These are phyloP conservation scores for Sympetrum striolatum DNA, from an alignment of 2,888 invertebrate genomes.

Conservation along the genomic window DNA sequence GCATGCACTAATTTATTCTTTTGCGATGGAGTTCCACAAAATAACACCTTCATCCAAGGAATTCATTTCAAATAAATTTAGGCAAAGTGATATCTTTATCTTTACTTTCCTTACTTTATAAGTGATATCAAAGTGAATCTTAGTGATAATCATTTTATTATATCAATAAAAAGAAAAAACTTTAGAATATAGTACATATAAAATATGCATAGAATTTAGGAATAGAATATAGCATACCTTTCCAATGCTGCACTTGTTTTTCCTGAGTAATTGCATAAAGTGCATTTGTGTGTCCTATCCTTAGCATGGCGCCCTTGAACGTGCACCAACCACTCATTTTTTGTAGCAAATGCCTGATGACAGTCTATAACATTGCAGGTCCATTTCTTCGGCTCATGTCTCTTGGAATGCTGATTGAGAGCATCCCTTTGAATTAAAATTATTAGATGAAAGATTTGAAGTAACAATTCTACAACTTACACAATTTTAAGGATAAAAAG, in stretches of 20 bases:
- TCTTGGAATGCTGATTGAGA: neutral
- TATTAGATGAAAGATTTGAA: neutral
- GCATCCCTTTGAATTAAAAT: neutral
- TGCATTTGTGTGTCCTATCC: neutral
- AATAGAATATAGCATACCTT: neutral
- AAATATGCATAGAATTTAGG: neutral
- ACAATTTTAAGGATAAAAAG: neutral
- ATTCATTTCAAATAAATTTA: too few relatives aligned
- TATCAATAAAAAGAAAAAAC: neutral
- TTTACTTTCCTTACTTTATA: too few relatives aligned
- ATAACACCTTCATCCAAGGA: too few relatives aligned
- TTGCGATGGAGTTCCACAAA: too few relatives aligned
- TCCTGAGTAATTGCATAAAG: neutral
- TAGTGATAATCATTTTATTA: neutral
- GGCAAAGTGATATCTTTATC: too few relatives aligned
- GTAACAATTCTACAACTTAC: neutral
- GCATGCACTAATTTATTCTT: too few relatives aligned
- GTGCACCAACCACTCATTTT: neutral
- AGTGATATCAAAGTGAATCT: too few relatives aligned
- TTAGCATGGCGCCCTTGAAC: neutral
- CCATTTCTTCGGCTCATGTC: neutral
- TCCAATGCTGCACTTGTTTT: neutral
- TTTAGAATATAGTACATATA: neutral
- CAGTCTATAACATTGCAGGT: neutral
- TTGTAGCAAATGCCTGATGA: neutral